Percentiles rank a stretch among this genome's conserved stretches.
Conservation (phyloP, 1,140 invertebrate genomes). For the Leptinotarsa defecta region DNA sequence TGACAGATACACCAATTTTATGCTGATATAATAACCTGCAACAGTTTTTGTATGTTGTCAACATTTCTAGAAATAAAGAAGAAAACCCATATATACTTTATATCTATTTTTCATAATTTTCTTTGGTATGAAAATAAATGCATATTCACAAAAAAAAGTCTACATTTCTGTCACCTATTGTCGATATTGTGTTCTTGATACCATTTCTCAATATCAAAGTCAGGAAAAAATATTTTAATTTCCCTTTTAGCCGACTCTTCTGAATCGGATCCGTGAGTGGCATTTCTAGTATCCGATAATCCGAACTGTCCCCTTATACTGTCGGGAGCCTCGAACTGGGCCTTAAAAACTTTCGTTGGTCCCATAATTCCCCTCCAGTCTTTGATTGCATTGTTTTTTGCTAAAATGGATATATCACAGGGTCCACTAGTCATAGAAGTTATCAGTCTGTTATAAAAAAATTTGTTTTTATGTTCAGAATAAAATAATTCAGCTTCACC, state of each 20-base stretch:
- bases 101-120: not conserved
- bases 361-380: slow-evolving; percentile 85
- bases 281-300: slow-evolving; percentile 90
- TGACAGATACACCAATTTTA: too few relatives aligned
- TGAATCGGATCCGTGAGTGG: slow-evolving; percentile 91
- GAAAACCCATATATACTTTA: too few relatives aligned
- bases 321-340: slow-evolving; percentile 76
- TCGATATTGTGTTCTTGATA: slow-evolving; percentile 44
- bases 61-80: too few relatives aligned
- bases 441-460: slow-evolving; percentile 85
- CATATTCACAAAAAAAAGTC: not conserved
- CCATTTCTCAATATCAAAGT: slow-evolving; percentile 70
- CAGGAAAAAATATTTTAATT: slow-evolving; percentile 82
- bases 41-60: too few relatives aligned
- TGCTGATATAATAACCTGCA: too few relatives aligned
- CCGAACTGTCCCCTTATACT: slow-evolving; percentile 82
- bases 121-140: not conserved
- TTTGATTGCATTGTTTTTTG: slow-evolving; percentile 73
- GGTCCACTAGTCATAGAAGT: slow-evolving; percentile 90
- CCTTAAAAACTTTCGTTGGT: slow-evolving; percentile 83
- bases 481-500: slow-evolving; percentile 80
- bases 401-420: slow-evolving; percentile 77
- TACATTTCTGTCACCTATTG: not conserved
- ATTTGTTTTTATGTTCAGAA: slow-evolving; percentile 79
- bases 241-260: slow-evolving; percentile 73